A percentile compares a stretch with the other conserved stretches of the same genome.
Conservation (phyloP, 2,797 vertebrate species). For the Rhadinocentrus ornatus region DNA sequence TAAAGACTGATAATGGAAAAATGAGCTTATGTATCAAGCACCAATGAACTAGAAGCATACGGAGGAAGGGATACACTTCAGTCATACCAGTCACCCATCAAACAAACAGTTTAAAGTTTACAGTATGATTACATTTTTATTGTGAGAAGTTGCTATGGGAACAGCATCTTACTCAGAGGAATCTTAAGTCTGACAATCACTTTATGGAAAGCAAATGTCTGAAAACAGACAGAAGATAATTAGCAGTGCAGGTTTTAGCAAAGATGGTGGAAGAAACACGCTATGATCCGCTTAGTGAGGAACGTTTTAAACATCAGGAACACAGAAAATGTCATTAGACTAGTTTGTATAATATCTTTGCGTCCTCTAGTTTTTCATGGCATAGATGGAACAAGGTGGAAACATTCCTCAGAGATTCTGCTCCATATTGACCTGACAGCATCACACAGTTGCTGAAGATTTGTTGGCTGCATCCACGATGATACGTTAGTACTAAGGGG, state of each 20-base stretch:
- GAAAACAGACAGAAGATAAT: not conserved
- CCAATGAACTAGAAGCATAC: constrained; percentile 15
- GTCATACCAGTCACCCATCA: constrained; percentile 13
- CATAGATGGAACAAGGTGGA: too few relatives aligned
- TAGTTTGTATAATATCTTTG: too few relatives aligned
- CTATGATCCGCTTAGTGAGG: not conserved
- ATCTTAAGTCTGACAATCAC: not conserved
- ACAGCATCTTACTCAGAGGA: not conserved
- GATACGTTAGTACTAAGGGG: too few relatives aligned
- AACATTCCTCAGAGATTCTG: too few relatives aligned
- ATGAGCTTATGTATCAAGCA: not conserved
- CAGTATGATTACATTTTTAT: constrained; percentile 34
- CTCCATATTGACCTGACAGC: too few relatives aligned
- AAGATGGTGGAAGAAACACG: not conserved
- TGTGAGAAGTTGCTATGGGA: not conserved
- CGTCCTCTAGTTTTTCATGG: too few relatives aligned
- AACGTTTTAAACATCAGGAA: not conserved
- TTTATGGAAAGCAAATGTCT: not conserved
- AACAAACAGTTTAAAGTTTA: constrained; percentile 20
- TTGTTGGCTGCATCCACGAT: too few relatives aligned
- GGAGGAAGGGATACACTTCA: constrained; percentile 31
- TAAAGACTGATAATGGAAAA: constrained; percentile 19
- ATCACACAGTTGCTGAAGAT: too few relatives aligned
- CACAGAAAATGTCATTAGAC: too few relatives aligned
- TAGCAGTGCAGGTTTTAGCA: not conserved